Percentiles rank a stretch among this genome's conserved stretches.
These are phyloP conservation scores for Romanogobio albipinnatus DNA, from an alignment of 2,113 vertebrate genomes.

Conservation along the genomic window DNA sequence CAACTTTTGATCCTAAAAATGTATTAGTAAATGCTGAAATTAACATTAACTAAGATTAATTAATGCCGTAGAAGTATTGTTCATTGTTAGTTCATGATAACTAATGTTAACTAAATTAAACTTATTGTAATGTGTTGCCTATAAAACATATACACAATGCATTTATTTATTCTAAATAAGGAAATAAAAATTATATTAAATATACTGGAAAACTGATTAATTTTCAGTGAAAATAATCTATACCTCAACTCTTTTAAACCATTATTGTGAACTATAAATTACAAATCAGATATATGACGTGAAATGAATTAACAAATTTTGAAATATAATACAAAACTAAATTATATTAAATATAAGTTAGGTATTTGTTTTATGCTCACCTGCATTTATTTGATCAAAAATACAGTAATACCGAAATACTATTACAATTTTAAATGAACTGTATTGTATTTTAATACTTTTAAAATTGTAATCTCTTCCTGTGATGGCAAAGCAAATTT, in stretches of 20 bases:
- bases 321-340: not conserved
- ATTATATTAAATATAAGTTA: not conserved
- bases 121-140: not conserved
- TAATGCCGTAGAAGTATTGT: too few relatives aligned
- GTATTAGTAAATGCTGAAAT: too few relatives aligned
- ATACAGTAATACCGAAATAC: not conserved
- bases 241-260: not conserved
- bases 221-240: not conserved
- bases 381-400: not conserved
- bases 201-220: not conserved
- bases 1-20: too few relatives aligned
- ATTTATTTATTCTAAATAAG: not conserved
- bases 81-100: too few relatives aligned
- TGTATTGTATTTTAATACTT: not conserved
- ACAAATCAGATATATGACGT: not conserved
- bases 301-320: not conserved
- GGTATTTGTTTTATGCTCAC: not conserved
- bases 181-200: not conserved
- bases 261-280: not conserved
- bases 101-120: too few relatives aligned
- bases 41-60: too few relatives aligned
- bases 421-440: not conserved
- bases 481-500: too few relatives aligned
- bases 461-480: not conserved
- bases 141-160: not conserved